Base-by-base conservation (phyloP, 2,888 invertebrate species). In the Sesia bembeciformis region DNA sequence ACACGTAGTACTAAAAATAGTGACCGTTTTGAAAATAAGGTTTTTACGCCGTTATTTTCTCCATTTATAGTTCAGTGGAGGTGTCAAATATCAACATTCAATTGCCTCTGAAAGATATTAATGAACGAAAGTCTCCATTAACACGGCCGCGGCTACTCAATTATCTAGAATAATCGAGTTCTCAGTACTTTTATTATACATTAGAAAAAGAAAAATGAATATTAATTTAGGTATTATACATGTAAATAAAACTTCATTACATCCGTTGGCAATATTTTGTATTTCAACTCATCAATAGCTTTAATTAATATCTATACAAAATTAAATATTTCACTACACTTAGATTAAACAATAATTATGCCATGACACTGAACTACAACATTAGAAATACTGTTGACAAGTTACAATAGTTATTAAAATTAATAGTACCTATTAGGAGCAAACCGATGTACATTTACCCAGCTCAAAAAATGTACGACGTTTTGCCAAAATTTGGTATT, bases 401-500 rank as follows among this genome's bases (percentile, higher is more conserved):
- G 43, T 43, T 43, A 43, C 6, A 46, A 46, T 53, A 52, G 42
- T 50, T 61, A 63, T 65, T 60, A 54, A 52, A 54, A 52, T 56
- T 53, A 55, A 51, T 55, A 56, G 54, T 56, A 57, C 52, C 52
- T 52, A 68, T 49, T 60, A 53, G 42, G n/a, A 43, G 38, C 23
- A 42, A 60, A 73, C 78, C 79, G 81, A 80, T 74, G 77, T 83
- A 86, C 88, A 86, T 86, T 87, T 83, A 66, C 86, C 87, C 88
- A 88, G 88, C 88, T 88, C 80, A 66, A 60, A 70, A 83, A 86
- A 87, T 85, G 84, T 85, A 85, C 62, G 84, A 84, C 77, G 78
- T 81, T 46, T 46, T 46, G 46, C 46, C 23, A 23, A 46, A 46
- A 8, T 46, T 46, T 58, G 43, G 60, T 46, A 46, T 23, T 46